Evolutionary conservation across 2,113 vertebrate genomes (phyloP).

Genomic region (Notarius quadriscutis): DNA sequence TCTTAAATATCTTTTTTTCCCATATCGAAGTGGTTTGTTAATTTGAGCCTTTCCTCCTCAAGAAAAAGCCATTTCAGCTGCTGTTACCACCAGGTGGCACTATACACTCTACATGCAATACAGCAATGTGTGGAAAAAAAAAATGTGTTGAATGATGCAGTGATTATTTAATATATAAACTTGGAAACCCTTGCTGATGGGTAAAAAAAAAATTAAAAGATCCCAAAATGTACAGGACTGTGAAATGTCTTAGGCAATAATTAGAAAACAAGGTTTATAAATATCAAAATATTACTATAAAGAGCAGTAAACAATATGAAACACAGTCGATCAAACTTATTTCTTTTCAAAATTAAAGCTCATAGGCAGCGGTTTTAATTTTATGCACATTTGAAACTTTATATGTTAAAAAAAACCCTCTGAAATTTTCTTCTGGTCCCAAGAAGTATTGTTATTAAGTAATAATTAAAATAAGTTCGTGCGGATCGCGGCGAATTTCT

Average conservation of each 20-base stretch:
- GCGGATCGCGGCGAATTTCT: too few relatives aligned
- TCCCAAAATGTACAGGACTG: not conserved
- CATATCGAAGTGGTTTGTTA: not conserved
- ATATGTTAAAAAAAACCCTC: too few relatives aligned
- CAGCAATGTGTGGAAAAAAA: not conserved
- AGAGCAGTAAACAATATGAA: not conserved
- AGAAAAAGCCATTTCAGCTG: not conserved
- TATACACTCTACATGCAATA: not conserved
- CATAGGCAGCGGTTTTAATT: too few relatives aligned
- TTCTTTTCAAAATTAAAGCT: too few relatives aligned
- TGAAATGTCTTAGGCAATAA: not conserved
- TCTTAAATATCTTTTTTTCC: not conserved
- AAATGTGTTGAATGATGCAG: not conserved
- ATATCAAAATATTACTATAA: not conserved
- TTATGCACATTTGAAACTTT: too few relatives aligned
- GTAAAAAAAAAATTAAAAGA: not conserved
- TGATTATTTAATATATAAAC: not conserved
- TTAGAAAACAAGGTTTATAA: not conserved
- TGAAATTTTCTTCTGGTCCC: too few relatives aligned
- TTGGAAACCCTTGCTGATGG: not conserved
- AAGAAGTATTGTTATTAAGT: too few relatives aligned
- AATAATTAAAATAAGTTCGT: too few relatives aligned
- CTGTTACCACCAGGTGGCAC: conserved; percentile 42
- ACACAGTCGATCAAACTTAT: too few relatives aligned
- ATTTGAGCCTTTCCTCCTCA: not conserved